Percentiles rank a stretch among this genome's conserved stretches.
These are phyloP conservation scores for Trachops cirrhosus DNA, from an alignment of 2,797 vertebrate species.

Conservation along the genomic window DNA sequence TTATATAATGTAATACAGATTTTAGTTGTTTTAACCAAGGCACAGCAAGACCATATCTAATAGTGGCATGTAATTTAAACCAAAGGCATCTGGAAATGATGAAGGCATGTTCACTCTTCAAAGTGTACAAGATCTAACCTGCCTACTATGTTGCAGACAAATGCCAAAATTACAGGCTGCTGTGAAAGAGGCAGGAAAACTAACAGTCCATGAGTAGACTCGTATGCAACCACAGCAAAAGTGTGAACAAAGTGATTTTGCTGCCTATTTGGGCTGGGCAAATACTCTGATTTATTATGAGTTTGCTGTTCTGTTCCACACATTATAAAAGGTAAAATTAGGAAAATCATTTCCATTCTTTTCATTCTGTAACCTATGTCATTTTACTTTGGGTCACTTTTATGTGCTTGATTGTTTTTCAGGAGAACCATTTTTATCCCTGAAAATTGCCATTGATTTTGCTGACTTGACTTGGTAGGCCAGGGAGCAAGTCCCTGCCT, in stretches of 20 bases:
- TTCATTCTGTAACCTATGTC: not conserved
- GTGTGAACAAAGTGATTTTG: conserved; percentile 54
- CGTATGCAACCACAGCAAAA: conserved; percentile 59
- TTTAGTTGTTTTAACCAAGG: conserved; percentile 32
- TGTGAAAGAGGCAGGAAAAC: conserved; percentile 66
- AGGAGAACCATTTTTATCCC: not conserved
- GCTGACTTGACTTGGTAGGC: not conserved
- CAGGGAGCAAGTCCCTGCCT: not conserved
- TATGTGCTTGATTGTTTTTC: not conserved
- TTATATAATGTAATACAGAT: not conserved
- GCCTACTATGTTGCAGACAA: conserved; percentile 61
- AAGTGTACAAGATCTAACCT: not conserved
- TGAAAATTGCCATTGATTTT: not conserved
- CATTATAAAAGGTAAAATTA: conserved; percentile 17
- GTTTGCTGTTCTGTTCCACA: not conserved
- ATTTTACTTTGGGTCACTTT: not conserved
- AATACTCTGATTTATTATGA: conserved; percentile 36
- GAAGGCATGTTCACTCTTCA: not conserved
- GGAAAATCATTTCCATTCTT: not conserved
- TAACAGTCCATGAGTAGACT: conserved; percentile 64
- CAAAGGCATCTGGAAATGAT: not conserved
- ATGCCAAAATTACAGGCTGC: conserved; percentile 63
- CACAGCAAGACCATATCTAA: not conserved
- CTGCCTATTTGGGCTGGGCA: conserved; percentile 44
- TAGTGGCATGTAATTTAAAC: not conserved